These are phyloP conservation scores for Ptilorrhoa leucosticta DNA, from an alignment of 2,113 vertebrate genomes.

Conservation along the genomic window DNA sequence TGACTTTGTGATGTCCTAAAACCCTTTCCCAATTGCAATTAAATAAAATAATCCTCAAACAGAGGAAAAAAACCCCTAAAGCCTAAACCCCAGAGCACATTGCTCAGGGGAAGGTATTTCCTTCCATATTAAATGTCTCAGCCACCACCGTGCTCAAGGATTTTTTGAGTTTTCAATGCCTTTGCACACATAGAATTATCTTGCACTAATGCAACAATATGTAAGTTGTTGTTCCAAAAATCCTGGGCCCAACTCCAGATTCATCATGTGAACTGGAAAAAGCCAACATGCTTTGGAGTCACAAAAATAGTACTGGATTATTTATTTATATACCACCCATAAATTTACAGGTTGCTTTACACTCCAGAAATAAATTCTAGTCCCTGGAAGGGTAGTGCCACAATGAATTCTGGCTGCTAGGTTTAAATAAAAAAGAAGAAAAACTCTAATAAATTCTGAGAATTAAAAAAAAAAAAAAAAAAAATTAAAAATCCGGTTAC, in stretches of 20 bases:
- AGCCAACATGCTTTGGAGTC: background rate
- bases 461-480: background rate
- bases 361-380: background rate
- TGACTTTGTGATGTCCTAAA: background rate
- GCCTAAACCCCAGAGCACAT: background rate
- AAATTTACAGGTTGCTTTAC: slow-evolving; percentile 29
- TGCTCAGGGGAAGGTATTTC: background rate
- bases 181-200: background rate
- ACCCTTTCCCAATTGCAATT: background rate
- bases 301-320: background rate
- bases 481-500: background rate
- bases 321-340: slow-evolving; percentile 34
- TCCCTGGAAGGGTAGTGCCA: background rate
- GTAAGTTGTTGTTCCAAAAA: slow-evolving; percentile 1
- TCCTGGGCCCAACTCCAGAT: background rate
- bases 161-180: background rate
- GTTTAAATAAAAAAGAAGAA: background rate
- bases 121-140: background rate
- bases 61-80: background rate
- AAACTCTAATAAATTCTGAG: background rate
- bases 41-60: background rate
- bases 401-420: background rate
- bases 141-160: background rate
- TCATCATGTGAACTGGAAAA: background rate
- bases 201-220: background rate